phyloP scores from a whole-genome alignment of 2,797 vertebrate species.

The Synaphobranchus kaupii region DNA sequence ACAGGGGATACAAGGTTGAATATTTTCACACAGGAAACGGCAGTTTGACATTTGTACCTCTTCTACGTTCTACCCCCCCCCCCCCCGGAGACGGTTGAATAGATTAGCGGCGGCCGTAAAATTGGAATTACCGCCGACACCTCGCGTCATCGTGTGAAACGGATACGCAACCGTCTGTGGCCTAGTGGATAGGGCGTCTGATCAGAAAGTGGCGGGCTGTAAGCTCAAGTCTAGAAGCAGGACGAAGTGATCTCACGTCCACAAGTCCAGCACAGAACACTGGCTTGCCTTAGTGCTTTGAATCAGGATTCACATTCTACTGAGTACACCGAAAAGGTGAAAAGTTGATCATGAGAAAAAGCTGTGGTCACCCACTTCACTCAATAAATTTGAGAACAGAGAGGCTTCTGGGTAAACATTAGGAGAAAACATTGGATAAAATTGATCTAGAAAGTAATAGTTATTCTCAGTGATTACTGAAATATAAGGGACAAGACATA shows the following conservation, averaged over 20 bases:
- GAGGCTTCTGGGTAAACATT: neutral
- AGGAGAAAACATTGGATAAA: neutral
- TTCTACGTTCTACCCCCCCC: no score
- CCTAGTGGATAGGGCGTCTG: neutral
- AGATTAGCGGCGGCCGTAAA: neutral
- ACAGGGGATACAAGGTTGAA: conserved; percentile 10
- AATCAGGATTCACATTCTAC: neutral
- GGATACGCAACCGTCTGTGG: neutral
- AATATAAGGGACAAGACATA: neutral
- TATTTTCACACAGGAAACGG: conserved; percentile 24
- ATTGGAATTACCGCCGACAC: neutral
- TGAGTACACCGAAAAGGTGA: neutral
- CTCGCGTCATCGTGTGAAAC: neutral
- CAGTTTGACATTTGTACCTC: neutral
- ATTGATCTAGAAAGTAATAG: neutral
- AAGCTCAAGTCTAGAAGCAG: neutral
- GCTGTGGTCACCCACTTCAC: neutral
- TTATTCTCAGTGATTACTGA: neutral
- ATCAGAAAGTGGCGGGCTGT: neutral
- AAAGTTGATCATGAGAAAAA: neutral
- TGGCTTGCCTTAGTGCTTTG: neutral
- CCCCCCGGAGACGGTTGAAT: neutral
- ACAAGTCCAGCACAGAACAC: neutral
- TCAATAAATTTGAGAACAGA: neutral
- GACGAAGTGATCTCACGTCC: neutral